A percentile compares a stretch with the other conserved stretches of the same genome.
These are phyloP conservation scores for Propsilocerus akamusi DNA, from an alignment of 1,140 invertebrate genomes.

Conservation along the genomic window DNA sequence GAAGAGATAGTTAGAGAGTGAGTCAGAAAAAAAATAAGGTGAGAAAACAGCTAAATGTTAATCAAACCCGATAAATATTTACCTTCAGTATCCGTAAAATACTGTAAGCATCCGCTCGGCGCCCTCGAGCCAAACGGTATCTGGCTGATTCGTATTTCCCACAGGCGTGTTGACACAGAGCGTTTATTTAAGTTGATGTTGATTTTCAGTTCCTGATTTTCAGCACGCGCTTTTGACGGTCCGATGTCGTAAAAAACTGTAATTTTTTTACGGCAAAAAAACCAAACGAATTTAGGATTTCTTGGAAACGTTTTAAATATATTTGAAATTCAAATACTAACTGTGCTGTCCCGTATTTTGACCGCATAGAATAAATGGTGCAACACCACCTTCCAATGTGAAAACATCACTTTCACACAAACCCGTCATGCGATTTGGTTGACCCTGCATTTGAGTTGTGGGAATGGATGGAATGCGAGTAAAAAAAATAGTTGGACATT, in stretches of 20 bases:
- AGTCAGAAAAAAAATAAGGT: no score
- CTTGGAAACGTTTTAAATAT: neutral
- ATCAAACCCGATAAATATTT: no score
- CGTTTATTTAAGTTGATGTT: conserved; percentile 27
- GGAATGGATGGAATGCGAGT: neutral
- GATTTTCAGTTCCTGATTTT: conserved; percentile 13
- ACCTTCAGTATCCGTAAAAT: conserved; percentile 34
- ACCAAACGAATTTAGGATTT: conserved; percentile 5
- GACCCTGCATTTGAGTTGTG: conserved; percentile 31
- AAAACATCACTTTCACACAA: conserved; percentile 57
- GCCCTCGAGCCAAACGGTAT: conserved; percentile 51
- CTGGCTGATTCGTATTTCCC: conserved; percentile 53
- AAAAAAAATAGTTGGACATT: neutral
- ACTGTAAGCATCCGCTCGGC: conserved; percentile 54
- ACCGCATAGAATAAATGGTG: conserved; percentile 48
- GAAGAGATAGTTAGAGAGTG: no score
- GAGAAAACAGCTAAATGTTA: neutral
- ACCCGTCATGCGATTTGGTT: conserved; percentile 58
- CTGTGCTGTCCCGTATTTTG: conserved; percentile 68
- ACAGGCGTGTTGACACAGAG: conserved; percentile 40
- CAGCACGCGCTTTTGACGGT: conserved; percentile 7
- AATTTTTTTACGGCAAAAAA: no score
- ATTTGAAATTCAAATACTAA: conserved; percentile 26
- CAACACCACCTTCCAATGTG: conserved; percentile 32
- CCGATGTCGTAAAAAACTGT: conserved; percentile 51